Percentiles rank a stretch among this genome's conserved stretches.
These are phyloP conservation scores for Rana temporaria DNA, from an alignment of 2,113 vertebrate genomes.

Conservation along the genomic window DNA sequence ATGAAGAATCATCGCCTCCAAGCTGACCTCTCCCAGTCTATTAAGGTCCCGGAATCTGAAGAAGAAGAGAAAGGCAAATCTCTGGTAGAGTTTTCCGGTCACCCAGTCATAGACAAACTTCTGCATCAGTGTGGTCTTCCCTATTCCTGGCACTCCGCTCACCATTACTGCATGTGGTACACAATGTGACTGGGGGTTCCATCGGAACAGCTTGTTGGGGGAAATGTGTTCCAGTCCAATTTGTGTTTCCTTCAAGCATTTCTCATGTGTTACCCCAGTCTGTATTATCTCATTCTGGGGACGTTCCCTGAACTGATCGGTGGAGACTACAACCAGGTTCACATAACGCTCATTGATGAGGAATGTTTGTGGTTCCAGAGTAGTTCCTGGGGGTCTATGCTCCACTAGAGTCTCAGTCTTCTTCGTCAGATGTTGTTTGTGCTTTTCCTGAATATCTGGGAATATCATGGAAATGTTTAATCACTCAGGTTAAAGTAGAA, in stretches of 20 bases:
- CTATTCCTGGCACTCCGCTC: too few relatives aligned
- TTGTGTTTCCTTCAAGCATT: not conserved
- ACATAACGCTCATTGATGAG: not conserved
- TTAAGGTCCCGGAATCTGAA: not conserved
- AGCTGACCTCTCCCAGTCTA: not conserved
- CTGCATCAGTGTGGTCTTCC: too few relatives aligned
- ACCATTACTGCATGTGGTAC: too few relatives aligned
- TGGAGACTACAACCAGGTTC: not conserved
- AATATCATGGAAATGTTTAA: too few relatives aligned
- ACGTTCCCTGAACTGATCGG: not conserved
- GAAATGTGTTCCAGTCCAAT: not conserved
- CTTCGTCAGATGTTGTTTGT: too few relatives aligned
- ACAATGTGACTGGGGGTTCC: too few relatives aligned
- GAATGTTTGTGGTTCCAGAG: not conserved
- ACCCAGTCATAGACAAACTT: constrained; percentile 3
- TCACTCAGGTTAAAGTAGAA: too few relatives aligned
- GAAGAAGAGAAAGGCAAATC: not conserved
- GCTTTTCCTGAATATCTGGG: too few relatives aligned
- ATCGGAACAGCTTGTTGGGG: not conserved
- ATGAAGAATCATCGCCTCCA: too few relatives aligned
- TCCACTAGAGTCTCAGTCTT: too few relatives aligned
- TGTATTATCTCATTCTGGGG: not conserved
- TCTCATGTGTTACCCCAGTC: not conserved
- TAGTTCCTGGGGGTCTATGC: too few relatives aligned
- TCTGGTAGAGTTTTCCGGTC: constrained; percentile 4